Evolutionary conservation across 2,113 vertebrate species (phyloP).

Genomic region (Sander lucioperca): DNA sequence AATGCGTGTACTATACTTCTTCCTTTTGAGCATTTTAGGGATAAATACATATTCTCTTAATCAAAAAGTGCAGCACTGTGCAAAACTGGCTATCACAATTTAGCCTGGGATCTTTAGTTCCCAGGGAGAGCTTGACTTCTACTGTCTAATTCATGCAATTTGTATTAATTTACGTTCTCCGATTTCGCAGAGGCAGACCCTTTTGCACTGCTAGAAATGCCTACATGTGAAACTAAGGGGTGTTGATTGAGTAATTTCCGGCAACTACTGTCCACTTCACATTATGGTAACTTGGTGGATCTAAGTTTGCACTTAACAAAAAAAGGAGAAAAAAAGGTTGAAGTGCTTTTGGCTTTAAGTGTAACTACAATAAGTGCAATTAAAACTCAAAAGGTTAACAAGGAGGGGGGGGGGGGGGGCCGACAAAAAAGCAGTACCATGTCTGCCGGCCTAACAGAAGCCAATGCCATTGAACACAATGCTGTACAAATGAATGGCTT

Average conservation of each 20-base stretch:
- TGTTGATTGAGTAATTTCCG: conserved; percentile 60
- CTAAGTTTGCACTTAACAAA: conserved; percentile 61
- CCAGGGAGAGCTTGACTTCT: conserved; percentile 88
- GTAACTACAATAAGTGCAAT: conserved; percentile 85
- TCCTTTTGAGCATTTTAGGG: conserved; percentile 63
- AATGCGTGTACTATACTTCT: conserved; percentile 60
- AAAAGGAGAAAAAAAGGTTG: conserved; percentile 59
- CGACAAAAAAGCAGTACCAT: conserved; percentile 76
- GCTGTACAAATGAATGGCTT: conserved; percentile 74
- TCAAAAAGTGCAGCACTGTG: conserved; percentile 98
- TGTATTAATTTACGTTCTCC: conserved; percentile 72
- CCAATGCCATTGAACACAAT: conserved; percentile 61
- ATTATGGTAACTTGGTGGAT: conserved; percentile 45
- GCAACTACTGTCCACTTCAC: conserved; percentile 50
- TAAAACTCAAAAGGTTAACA: conserved; percentile 73
- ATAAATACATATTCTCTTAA: conserved; percentile 87
- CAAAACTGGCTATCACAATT: conserved; percentile 94
- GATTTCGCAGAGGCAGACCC: conserved; percentile 77
- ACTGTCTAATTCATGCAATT: conserved; percentile 79
- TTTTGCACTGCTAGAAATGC: conserved; percentile 56
- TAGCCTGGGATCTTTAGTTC: conserved; percentile 94
- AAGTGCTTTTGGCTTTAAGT: conserved; percentile 86
- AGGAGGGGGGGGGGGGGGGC: conserved; percentile 5
- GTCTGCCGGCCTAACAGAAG: conserved; percentile 75
- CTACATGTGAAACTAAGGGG: conserved; percentile 53